Evolutionary conservation across 2,797 vertebrate species (phyloP).

Genomic region (Xenentodon cancila): DNA sequence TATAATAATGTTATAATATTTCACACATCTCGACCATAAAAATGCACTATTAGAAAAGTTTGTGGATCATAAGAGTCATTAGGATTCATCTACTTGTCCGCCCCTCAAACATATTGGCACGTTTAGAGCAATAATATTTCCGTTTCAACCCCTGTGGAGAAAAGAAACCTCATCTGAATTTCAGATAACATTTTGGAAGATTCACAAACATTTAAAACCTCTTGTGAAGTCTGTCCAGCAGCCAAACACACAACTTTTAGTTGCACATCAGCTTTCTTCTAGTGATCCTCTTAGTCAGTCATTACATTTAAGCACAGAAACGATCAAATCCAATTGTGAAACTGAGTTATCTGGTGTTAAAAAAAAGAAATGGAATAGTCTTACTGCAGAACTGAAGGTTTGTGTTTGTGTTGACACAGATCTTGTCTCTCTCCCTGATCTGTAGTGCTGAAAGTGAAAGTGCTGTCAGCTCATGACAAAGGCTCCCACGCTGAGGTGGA

Average conservation of each 20-base stretch:
- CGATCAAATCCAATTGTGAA: too few species aligned
- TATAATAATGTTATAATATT: too few species aligned
- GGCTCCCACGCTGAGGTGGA: slow-evolving; percentile 96
- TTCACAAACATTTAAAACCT: slow-evolving; percentile 17
- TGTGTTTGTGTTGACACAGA: background rate
- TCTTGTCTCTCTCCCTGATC: slow-evolving; percentile 1
- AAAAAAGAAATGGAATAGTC: background rate
- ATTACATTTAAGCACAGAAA: too few species aligned
- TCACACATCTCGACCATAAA: background rate
- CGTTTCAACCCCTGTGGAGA: background rate
- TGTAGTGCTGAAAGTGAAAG: slow-evolving; percentile 92
- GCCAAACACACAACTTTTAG: background rate
- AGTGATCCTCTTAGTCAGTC: too few species aligned
- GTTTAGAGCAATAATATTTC: slow-evolving; percentile 15
- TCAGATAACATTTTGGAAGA: background rate
- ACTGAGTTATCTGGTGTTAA: background rate
- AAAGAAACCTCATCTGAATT: slow-evolving; percentile 11
- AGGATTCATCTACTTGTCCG: too few species aligned
- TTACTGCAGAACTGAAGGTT: background rate
- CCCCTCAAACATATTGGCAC: background rate
- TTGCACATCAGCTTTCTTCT: background rate
- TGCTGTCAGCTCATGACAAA: slow-evolving; percentile 96
- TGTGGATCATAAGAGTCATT: too few species aligned
- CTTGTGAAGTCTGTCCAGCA: slow-evolving; percentile 18
- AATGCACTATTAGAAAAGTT: background rate